Conservation (phyloP, 2,888 invertebrate species). For the Tetramorium bicarinatum region DNA sequence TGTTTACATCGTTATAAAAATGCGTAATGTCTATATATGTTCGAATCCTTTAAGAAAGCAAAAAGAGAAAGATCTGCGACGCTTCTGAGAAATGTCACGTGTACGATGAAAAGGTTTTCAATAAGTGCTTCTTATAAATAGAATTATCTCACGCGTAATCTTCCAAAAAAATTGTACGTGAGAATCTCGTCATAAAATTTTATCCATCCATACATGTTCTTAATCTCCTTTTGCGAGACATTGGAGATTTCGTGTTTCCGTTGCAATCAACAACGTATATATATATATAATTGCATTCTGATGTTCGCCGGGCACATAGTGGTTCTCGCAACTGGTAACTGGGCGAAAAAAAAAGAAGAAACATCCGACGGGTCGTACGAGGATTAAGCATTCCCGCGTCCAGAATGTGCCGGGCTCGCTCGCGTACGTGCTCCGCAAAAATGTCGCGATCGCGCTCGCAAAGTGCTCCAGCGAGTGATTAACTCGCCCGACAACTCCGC, state of each 20-base stretch:
- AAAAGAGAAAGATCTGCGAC: background rate
- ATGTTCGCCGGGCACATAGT: constrained; percentile 12
- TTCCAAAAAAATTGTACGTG: background rate
- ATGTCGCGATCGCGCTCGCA: constrained; percentile 45
- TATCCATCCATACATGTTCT: background rate
- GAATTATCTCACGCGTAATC: background rate
- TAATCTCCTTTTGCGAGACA: background rate
- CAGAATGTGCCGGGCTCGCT: background rate
- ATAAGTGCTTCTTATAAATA: background rate
- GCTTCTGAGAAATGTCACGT: background rate
- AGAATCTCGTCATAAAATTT: background rate
- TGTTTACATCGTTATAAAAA: background rate
- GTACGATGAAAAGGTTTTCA: background rate
- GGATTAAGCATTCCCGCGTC: constrained; percentile 29
- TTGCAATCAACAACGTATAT: constrained; percentile 28
- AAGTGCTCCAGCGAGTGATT: constrained; percentile 49
- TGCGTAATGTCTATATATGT: background rate
- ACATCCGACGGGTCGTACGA: background rate
- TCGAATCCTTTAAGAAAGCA: background rate
- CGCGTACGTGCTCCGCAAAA: constrained; percentile 29
- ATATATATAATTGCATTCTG: constrained; percentile 38
- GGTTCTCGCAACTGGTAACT: background rate
- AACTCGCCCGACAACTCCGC: constrained; percentile 55
- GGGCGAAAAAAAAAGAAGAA: background rate
- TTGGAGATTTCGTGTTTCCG: background rate